These are phyloP conservation scores for Apis laboriosa DNA, from an alignment of 1,140 invertebrate genomes.

Conservation along the genomic window DNA sequence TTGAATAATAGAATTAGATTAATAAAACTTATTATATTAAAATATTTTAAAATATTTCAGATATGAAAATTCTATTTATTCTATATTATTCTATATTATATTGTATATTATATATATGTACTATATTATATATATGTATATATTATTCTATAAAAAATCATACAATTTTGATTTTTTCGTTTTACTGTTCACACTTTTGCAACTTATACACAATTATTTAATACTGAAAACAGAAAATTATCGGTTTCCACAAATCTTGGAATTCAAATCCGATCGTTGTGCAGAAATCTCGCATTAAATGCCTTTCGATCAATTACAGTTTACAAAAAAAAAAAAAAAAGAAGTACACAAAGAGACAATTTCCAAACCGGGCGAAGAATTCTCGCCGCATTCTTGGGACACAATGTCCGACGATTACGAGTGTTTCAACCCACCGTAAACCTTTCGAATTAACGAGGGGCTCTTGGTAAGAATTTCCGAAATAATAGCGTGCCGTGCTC, in stretches of 20 bases:
- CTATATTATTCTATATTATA: too few relatives aligned
- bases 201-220: background rate
- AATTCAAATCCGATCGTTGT: background rate
- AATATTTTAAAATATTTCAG: too few relatives aligned
- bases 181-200: background rate
- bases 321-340: background rate
- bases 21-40: too few relatives aligned
- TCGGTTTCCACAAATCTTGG: background rate
- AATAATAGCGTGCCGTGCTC: conserved; percentile 44
- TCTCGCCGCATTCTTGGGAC: conserved; percentile 22
- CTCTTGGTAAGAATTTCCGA: conserved; percentile 34
- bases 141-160: too few relatives aligned
- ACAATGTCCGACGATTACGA: conserved; percentile 39
- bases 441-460: conserved; percentile 46
- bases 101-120: too few relatives aligned
- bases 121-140: too few relatives aligned
- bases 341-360: conserved; percentile 25
- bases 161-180: background rate
- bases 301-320: conserved; percentile 16
- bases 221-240: background rate
- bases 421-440: conserved; percentile 30
- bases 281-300: conserved; percentile 11
- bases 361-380: conserved; percentile 14
- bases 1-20: too few relatives aligned
- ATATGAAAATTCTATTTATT: too few relatives aligned